Percentiles rank a stretch among this genome's conserved stretches.
Evolutionary conservation across 2,113 vertebrate genomes (phyloP).

Genomic region (Gymnocephalus cernua): DNA sequence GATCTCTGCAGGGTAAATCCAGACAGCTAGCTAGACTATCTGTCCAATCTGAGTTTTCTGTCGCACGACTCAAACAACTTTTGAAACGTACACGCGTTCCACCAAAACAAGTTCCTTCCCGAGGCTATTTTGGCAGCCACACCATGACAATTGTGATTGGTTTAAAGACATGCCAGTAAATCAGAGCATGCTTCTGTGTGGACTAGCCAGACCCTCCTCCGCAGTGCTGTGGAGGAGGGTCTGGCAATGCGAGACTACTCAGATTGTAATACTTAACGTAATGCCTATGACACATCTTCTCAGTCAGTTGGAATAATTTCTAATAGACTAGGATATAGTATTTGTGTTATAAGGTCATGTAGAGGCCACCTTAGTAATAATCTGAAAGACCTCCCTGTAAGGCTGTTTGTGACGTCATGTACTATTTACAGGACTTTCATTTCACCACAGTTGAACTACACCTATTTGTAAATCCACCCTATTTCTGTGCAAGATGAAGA

Average conservation of each 20-base stretch:
- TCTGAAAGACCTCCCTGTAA: conserved; percentile 5
- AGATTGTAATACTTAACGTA: not conserved
- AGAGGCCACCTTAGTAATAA: conserved; percentile 31
- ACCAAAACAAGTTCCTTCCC: too few species aligned
- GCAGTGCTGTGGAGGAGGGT: too few species aligned
- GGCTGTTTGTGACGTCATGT: conserved; percentile 33
- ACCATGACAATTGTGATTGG: too few species aligned
- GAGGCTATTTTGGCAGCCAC: too few species aligned
- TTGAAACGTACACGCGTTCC: too few species aligned
- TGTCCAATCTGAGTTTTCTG: too few species aligned
- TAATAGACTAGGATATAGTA: not conserved
- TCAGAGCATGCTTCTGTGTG: too few species aligned
- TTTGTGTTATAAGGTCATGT: conserved; percentile 22
- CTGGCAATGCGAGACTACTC: not conserved
- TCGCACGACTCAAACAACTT: too few species aligned
- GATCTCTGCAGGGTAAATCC: too few species aligned
- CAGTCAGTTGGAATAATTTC: not conserved
- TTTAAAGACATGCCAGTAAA: too few species aligned
- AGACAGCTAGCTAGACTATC: too few species aligned
- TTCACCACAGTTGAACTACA: conserved; percentile 16
- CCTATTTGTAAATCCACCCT: conserved; percentile 37
- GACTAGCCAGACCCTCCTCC: too few species aligned
- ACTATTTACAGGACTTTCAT: conserved; percentile 50
- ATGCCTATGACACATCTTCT: not conserved
- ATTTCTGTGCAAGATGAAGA: not conserved